Evolutionary conservation across 2,113 vertebrate species (phyloP).

Genomic region (Equus quagga): DNA sequence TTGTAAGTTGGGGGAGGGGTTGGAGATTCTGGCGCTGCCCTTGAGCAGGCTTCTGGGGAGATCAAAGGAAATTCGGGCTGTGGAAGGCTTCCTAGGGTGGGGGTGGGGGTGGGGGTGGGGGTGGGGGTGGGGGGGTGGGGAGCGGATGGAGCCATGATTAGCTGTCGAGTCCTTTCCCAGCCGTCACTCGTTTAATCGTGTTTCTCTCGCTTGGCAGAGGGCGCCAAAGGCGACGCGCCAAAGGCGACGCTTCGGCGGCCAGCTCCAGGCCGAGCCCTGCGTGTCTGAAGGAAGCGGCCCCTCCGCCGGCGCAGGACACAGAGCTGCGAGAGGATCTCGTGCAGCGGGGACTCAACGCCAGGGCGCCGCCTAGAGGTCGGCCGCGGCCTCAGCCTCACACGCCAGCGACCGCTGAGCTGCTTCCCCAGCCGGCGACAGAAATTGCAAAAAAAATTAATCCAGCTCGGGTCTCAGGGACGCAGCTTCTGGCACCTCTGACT

Average conservation of each 20-base stretch:
- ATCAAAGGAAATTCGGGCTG: conserved; percentile 33
- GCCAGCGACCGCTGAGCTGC: conserved; percentile 91
- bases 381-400: conserved; percentile 89
- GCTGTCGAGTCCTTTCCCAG: conserved; percentile 13
- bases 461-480: background rate
- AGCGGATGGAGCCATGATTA: background rate
- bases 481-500: background rate
- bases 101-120: background rate
- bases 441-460: conserved; percentile 84
- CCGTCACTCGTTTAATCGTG: conserved; percentile 61
- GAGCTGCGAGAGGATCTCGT: conserved; percentile 91
- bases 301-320: conserved; percentile 89
- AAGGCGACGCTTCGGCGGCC: conserved; percentile 60
- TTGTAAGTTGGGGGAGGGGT: background rate
- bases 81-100: background rate
- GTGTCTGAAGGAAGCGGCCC: conserved; percentile 90
- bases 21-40: background rate
- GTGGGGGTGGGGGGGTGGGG: background rate
- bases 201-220: conserved; percentile 83
- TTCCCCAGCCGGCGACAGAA: conserved; percentile 92
- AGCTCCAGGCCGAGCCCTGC: conserved; percentile 13
- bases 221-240: conserved; percentile 75
- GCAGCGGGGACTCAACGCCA: conserved; percentile 92
- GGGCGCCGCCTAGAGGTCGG: conserved; percentile 94
- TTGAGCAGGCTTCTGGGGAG: background rate